These are phyloP conservation scores for Polymixis lichenea DNA, from an alignment of 2,888 invertebrate species.

Conservation along the genomic window DNA sequence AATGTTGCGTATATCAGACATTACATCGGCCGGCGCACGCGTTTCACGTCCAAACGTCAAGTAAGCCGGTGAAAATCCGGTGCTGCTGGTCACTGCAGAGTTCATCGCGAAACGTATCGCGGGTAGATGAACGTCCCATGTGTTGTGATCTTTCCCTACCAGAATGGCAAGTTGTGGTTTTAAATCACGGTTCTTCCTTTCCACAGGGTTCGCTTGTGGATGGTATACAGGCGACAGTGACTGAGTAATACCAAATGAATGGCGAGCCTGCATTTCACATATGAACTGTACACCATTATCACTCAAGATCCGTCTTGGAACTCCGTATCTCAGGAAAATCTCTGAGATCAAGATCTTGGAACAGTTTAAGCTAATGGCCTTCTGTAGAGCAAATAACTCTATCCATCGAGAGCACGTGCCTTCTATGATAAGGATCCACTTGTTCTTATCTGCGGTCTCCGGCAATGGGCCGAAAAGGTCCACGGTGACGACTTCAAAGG, in stretches of 20 bases:
- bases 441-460: constrained; percentile 1
- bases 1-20: constrained; percentile 3
- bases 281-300: constrained; percentile 19
- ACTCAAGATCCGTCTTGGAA: constrained; percentile 22
- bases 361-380: constrained; percentile 19
- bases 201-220: constrained; percentile 24
- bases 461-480: constrained; percentile 14
- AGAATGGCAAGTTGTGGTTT: constrained; percentile 19
- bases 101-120: constrained; percentile 24
- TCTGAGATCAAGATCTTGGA: not conserved
- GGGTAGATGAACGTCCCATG: constrained; percentile 13
- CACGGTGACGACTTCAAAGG: constrained; percentile 24
- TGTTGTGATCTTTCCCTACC: constrained; percentile 14
- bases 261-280: constrained; percentile 18
- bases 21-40: not conserved
- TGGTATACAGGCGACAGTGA: constrained; percentile 20
- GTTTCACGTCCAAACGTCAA: not conserved
- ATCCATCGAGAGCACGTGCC: constrained; percentile 24
- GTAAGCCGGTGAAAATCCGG: not conserved
- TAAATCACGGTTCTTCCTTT: constrained; percentile 22
- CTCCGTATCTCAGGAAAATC: constrained; percentile 23
- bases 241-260: constrained; percentile 15
- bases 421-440: constrained; percentile 11
- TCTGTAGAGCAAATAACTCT: constrained; percentile 14
- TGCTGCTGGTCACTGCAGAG: not conserved